Base-by-base conservation (phyloP, 1,140 invertebrate species). In the Atta cephalotes region DNA sequence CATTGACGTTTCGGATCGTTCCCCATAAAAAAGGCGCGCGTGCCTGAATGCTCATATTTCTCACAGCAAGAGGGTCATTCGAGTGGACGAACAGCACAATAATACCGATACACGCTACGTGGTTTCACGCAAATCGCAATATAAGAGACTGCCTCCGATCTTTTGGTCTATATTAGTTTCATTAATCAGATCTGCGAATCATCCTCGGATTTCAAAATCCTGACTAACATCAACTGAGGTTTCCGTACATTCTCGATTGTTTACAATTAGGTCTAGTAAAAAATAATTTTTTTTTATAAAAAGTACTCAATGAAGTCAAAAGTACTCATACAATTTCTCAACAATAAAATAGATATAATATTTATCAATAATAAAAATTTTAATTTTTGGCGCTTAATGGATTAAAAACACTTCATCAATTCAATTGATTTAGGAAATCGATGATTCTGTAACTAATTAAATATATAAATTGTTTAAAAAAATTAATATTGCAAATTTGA, bases 81-180 rank as follows among this genome's bases (percentile, higher is more conserved):
- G 62, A 49, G 49, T 65, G 28, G 28, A 80, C 68, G 49, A 63
- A 5, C 25, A 4, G n/a, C 16, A 80, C n/a, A 80, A 45, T 80
- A 68, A 80, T 80, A 80, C 49, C 14, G 49, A 80, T 16, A 79
- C n/a, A 25, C 28, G 31, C 6, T 25, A 18, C 25, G 28, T 80
- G 28, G 18, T n/a, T 53, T 53, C 45, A 65, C 25, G 3, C 35
- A 31, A 28, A 28, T 7, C 62, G 56, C 76, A 49, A 63, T 65
- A 77, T 60, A 80, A 80, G n/a, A 31, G 14, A 68, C 28, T 68
- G 31, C n/a, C 18, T 31, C 28, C 28, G 28, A 66, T 80, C 25
- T 53, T 66, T 35, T 28, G 14, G 28, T 21, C 45, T 16, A 80
- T 70, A 80, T 80, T 70, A 80, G 63, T 58, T n/a, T 70, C 63